Base-by-base conservation (phyloP, 2,113 vertebrate species). In the Platichthys stellatus region DNA sequence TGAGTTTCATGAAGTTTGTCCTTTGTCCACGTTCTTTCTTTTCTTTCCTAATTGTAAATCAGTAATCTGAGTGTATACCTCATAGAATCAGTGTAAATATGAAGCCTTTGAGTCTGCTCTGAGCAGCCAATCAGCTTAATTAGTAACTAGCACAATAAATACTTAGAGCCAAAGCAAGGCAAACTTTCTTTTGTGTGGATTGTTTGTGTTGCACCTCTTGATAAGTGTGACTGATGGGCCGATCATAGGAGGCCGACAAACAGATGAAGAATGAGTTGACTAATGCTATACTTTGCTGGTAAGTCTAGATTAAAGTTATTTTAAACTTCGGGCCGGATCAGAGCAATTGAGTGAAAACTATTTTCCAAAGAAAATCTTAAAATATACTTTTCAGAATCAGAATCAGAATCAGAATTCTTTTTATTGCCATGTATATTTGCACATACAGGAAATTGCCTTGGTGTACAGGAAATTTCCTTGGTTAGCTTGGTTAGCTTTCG, bases 121-220 rank as follows among this genome's bases (percentile, higher is more conserved):
- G 51, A 14, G 31, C 31, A 51, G 11, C 9, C 58, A 56, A 61
- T 76, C 49, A 66, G 90, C 43, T 93, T 93, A 92, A 93, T 92
- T 79, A 91, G 83, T 92, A 92, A 91, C 92, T 51, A 81, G 80
- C 26, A 67, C 79, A 88, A 91, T 89, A 89, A 92, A 92, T 75
- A 87, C 81, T 71, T 20, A 21, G 53, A 60, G 5, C 8, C 31
- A 40, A 61, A 69, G 68, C 17, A 45, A 20, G 62, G 21, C 69
- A 74, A 72, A 77, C 17, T 67, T 62, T 64, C 28, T 38, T 24
- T 5, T 14, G 49, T 15, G 21, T 70, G 1, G 64, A 85, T 67
- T 72, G 57, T 71, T 86, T 70, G 43, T 69, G 51, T 69, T 72
- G 23, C 14, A 47, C 11, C 23, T 69, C 35, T 62, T n/a, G 54